A percentile compares a stretch with the other conserved stretches of the same genome.
phyloP scores from a whole-genome alignment of 2,888 invertebrate species.

The Anthophora plumipes region DNA sequence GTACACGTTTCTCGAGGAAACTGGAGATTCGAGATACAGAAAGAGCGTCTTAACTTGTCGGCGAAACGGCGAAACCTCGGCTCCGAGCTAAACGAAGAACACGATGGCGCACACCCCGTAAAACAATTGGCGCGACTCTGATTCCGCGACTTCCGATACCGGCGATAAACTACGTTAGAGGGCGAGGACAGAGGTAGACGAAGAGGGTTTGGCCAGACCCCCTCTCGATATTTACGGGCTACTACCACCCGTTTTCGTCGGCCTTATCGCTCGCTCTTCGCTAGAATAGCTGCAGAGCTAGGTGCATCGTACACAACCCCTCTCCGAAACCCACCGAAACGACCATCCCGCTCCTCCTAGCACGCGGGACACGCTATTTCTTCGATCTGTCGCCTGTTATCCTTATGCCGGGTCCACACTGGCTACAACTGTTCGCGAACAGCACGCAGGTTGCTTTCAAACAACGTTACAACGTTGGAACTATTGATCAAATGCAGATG shows the following conservation, averaged over 20 bases:
- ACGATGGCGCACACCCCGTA: conserved; percentile 72
- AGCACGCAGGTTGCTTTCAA: too few relatives aligned
- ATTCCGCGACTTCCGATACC: conserved; percentile 78
- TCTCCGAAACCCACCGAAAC: conserved; percentile 50
- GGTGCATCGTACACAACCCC: conserved; percentile 75
- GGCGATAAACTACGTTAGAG: conserved; percentile 75
- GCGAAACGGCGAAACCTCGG: conserved; percentile 13
- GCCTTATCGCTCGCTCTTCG: conserved; percentile 79
- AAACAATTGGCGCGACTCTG: conserved; percentile 80
- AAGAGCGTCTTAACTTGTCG: conserved; percentile 1
- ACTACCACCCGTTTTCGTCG: conserved; percentile 77
- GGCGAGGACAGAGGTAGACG: conserved; percentile 21
- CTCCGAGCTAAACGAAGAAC: conserved; percentile 25
- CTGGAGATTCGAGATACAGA: background rate
- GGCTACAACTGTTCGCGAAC: too few relatives aligned
- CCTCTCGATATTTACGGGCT: conserved; percentile 81
- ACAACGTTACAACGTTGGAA: too few relatives aligned
- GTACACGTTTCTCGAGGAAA: background rate
- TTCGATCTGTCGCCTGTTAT: conserved; percentile 31
- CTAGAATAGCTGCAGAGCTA: conserved; percentile 79
- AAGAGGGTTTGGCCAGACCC: conserved; percentile 45
- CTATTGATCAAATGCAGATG: too few relatives aligned
- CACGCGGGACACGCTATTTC: background rate
- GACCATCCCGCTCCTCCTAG: background rate
- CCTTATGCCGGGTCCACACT: background rate